A percentile compares a stretch with the other conserved stretches of the same genome.
phyloP scores from a whole-genome alignment of 2,113 vertebrate genomes.

The Condylura cristata region DNA sequence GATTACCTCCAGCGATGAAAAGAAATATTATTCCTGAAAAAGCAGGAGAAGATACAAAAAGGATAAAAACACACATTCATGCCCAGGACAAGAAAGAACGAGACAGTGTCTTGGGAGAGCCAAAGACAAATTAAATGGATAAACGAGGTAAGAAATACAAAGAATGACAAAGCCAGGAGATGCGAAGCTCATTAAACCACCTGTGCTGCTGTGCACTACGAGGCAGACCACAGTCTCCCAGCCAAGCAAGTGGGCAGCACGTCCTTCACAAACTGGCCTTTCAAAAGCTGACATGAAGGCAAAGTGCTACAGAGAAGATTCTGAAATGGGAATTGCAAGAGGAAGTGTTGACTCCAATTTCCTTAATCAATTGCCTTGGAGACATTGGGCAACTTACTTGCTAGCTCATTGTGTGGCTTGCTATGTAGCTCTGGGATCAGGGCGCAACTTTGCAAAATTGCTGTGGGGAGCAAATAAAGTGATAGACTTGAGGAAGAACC shows the following conservation, averaged over 20 bases:
- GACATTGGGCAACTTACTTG: neutral
- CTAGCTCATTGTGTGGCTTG: neutral
- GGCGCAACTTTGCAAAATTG: neutral
- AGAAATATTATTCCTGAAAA: neutral
- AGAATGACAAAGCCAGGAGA: neutral
- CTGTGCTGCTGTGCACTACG: neutral
- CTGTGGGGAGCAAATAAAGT: neutral
- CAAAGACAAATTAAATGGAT: neutral
- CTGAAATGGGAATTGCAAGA: neutral
- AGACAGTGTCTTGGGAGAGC: neutral
- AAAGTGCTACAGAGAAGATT: neutral
- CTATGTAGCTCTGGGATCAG: neutral
- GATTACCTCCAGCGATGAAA: neutral
- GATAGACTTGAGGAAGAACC: neutral
- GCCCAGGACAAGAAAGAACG: neutral
- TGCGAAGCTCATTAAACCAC: neutral
- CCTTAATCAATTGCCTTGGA: neutral
- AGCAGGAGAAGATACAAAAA: neutral
- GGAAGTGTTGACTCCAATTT: neutral
- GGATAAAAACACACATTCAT: neutral
- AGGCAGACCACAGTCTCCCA: neutral
- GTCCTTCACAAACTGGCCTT: neutral
- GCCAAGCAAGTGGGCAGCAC: neutral
- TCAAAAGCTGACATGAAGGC: rapidly evolving
- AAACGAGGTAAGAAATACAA: neutral